phyloP scores from a whole-genome alignment of 1,140 invertebrate genomes.

The Aleiodes sp. region DNA sequence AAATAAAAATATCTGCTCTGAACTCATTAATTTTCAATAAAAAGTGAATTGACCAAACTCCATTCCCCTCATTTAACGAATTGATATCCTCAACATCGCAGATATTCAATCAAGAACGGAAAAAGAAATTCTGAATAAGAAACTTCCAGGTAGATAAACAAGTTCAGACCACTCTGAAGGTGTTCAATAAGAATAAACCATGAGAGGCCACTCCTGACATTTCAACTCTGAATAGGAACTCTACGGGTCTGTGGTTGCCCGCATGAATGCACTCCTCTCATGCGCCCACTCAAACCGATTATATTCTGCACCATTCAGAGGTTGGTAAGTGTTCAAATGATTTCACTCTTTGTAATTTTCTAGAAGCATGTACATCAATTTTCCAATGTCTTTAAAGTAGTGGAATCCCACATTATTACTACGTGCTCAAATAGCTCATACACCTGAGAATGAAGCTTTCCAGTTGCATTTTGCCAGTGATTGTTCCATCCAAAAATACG shows the following conservation, averaged over 20 bases:
- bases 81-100: neutral
- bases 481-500: too few species aligned
- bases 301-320: neutral
- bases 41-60: too few species aligned
- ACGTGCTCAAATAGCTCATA: too few species aligned
- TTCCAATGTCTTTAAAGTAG: too few species aligned
- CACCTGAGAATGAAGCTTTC: too few species aligned
- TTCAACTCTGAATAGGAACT: constrained; percentile 14
- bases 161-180: neutral
- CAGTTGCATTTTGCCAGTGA: too few species aligned
- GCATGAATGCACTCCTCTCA: constrained; percentile 7
- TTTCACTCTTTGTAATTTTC: constrained; percentile 5
- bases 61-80: too few species aligned
- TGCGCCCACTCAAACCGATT: constrained; percentile 5
- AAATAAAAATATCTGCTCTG: too few species aligned
- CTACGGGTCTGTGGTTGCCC: neutral
- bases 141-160: neutral
- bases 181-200: neutral
- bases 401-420: too few species aligned
- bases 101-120: too few species aligned
- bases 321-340: neutral
- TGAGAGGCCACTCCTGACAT: constrained; percentile 6
- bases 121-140: neutral
- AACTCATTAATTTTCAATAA: too few species aligned
- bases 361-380: neutral